Conservation (phyloP, 37 sponge, comb jelly and placozoan species). For the Dysidea cf. avara region DNA sequence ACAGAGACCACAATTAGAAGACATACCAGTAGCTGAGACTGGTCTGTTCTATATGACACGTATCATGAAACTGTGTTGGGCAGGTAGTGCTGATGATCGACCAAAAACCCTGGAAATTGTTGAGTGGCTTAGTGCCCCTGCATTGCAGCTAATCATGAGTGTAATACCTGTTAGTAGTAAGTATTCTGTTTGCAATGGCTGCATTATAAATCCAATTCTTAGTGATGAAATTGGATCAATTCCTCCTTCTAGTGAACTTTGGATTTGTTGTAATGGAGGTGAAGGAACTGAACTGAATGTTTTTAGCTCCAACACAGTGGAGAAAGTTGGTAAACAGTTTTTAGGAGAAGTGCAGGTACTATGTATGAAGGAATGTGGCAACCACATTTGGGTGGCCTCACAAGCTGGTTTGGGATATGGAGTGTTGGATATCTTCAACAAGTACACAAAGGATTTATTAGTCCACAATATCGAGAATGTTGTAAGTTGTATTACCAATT, state of each 20-base stretch:
- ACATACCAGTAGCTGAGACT: slow-evolving; percentile 50
- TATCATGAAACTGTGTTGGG: slow-evolving; percentile 86
- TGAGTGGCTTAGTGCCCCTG: slow-evolving; percentile 11
- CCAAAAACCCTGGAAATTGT: slow-evolving; percentile 41
- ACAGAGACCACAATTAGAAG: slow-evolving; percentile 66
- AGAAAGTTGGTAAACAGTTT: slow-evolving; percentile 37
- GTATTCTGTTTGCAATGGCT: slow-evolving; percentile 42
- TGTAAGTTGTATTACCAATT: slow-evolving; percentile 60
- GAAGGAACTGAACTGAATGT: slow-evolving; percentile 72
- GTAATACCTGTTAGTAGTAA: slow-evolving; percentile 53
- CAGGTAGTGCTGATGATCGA: slow-evolving; percentile 59
- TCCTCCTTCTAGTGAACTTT: slow-evolving; percentile 43
- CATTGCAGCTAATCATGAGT: slow-evolving; percentile 63
- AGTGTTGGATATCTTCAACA: slow-evolving; percentile 63
- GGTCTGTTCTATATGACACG: slow-evolving; percentile 65
- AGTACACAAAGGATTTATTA: slow-evolving; percentile 25
- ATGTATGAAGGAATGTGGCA: slow-evolving; percentile 52
- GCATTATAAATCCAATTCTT: slow-evolving; percentile 34
- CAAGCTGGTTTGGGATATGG: slow-evolving; percentile 65
- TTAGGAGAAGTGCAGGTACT: slow-evolving; percentile 70
- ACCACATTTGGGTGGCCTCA: slow-evolving; percentile 78
- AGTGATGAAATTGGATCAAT: slow-evolving; percentile 18
- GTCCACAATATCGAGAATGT: slow-evolving; percentile 67
- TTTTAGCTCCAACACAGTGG: slow-evolving; percentile 64
- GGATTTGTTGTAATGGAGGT: slow-evolving; percentile 67